Evolutionary conservation across 2,797 vertebrate species (phyloP).

Genomic region (Parauchenoglanis ngamensis): DNA sequence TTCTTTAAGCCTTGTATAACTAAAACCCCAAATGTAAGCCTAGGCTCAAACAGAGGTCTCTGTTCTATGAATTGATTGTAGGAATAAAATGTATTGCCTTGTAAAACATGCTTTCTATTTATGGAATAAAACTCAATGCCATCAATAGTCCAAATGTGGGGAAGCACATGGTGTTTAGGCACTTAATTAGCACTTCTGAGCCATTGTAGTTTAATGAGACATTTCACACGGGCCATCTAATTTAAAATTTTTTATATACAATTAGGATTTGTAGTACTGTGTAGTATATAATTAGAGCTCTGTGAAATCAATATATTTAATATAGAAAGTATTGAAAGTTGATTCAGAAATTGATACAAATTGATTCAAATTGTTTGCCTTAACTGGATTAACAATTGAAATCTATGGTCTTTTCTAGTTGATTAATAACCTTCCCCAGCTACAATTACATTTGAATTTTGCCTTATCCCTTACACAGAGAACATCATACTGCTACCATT

Average conservation of each 20-base stretch:
- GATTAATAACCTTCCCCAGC: neutral
- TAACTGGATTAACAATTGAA: constrained; percentile 11
- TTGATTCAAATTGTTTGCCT: neutral
- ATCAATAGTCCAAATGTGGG: neutral
- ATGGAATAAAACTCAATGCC: neutral
- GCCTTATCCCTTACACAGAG: neutral
- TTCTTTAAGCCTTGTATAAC: neutral
- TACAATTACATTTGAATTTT: neutral
- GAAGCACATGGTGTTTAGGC: neutral
- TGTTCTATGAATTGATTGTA: neutral
- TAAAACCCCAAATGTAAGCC: neutral
- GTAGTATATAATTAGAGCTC: neutral
- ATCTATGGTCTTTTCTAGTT: neutral
- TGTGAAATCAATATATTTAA: neutral
- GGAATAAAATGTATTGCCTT: neutral
- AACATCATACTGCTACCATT: neutral
- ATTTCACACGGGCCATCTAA: neutral
- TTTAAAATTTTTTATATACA: neutral
- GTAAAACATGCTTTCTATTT: neutral
- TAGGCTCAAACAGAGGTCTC: neutral
- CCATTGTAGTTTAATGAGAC: neutral
- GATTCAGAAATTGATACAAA: neutral
- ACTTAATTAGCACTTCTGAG: neutral
- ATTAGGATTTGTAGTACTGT: neutral
- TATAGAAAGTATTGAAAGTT: neutral